phyloP scores from a whole-genome alignment of 2,888 invertebrate species.

The Alviniconcha strummeri region DNA sequence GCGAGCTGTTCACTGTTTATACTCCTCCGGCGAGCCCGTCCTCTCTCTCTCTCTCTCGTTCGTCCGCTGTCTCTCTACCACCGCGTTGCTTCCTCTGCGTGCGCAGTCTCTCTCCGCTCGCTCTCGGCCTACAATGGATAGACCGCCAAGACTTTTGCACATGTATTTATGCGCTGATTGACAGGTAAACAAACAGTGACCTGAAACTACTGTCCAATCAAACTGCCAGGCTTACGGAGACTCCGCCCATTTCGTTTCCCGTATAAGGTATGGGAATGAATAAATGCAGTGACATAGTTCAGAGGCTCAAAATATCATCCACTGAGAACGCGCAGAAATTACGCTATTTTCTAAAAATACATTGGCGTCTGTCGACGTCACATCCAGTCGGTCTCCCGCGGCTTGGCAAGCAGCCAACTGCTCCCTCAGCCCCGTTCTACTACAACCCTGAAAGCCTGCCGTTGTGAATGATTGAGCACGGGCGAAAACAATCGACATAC shows the following conservation, averaged over 20 bases:
- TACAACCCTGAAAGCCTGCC: not conserved
- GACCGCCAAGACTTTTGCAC: not conserved
- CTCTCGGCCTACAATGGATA: not conserved
- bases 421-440: too few species aligned
- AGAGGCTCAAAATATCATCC: constrained; percentile 36
- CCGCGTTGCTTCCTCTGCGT: not conserved
- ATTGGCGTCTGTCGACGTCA: constrained; percentile 30
- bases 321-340: constrained; percentile 33
- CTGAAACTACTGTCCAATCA: constrained; percentile 40
- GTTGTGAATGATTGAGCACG: constrained; percentile 30
- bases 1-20: not conserved
- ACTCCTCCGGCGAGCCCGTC: not conserved
- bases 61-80: not conserved
- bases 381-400: constrained; percentile 22
- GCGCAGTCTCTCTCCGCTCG: not conserved
- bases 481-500: not conserved
- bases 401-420: constrained; percentile 24
- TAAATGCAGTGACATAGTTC: constrained; percentile 32
- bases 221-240: not conserved
- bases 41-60: not conserved
- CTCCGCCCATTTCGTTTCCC: constrained; percentile 42
- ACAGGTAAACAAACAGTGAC: constrained; percentile 53
- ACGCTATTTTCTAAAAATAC: constrained; percentile 44
- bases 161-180: constrained; percentile 38
- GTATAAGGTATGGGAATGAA: constrained; percentile 30